These are phyloP conservation scores for Seriola rivoliana DNA, from an alignment of 2,113 vertebrate genomes.

Conservation along the genomic window DNA sequence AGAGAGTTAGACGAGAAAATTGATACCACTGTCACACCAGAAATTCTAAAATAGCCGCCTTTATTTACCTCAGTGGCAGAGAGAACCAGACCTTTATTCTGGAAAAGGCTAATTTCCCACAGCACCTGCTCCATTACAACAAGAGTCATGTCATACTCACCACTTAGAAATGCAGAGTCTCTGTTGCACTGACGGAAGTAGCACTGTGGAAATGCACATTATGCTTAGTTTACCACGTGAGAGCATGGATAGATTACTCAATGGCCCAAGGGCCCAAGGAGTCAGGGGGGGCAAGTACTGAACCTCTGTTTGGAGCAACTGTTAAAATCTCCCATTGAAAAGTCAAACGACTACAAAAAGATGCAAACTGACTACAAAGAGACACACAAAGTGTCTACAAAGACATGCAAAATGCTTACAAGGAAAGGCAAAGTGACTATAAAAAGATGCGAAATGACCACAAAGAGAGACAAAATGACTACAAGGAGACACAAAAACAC, in stretches of 20 bases:
- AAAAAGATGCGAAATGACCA: no score
- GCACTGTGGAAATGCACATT: background rate
- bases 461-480: no score
- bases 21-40: background rate
- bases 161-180: background rate
- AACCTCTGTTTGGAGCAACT: background rate
- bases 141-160: background rate
- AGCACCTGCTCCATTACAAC: background rate
- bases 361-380: background rate
- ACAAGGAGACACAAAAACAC: no score
- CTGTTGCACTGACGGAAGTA: background rate
- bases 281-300: background rate
- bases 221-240: background rate
- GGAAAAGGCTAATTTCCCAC: background rate
- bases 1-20: background rate
- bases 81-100: background rate
- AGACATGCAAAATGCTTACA: no score
- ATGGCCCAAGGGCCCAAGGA: background rate
- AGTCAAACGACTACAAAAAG: no score
- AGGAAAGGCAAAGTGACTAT: background rate
- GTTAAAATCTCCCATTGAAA: background rate
- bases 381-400: no score
- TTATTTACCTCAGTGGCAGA: background rate
- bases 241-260: background rate
- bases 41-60: background rate